phyloP scores from a whole-genome alignment of 2,888 invertebrate species.

The Nipponacmea schrenckii region DNA sequence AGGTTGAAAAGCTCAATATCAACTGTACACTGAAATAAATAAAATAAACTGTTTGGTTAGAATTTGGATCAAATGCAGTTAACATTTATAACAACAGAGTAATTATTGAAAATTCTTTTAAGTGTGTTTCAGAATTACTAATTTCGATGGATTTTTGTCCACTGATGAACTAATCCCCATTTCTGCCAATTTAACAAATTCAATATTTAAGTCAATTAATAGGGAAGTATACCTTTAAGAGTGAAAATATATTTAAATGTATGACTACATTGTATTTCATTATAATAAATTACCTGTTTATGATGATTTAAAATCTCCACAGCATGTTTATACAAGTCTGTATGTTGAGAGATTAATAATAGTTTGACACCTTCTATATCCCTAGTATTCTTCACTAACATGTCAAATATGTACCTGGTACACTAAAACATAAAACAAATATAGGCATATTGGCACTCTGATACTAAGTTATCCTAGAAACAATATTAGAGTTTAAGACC shows the following conservation, averaged over 20 bases:
- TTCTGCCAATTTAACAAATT: too few relatives aligned
- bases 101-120: too few relatives aligned
- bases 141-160: too few relatives aligned
- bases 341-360: conserved; percentile 43
- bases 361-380: conserved; percentile 50
- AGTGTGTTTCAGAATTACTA: too few relatives aligned
- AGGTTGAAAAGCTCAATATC: conserved; percentile 50
- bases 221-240: too few relatives aligned
- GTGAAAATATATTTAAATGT: too few relatives aligned
- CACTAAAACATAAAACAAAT: conserved; percentile 37
- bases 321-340: conserved; percentile 31
- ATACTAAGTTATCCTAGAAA: conserved; percentile 11
- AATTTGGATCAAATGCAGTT: too few relatives aligned
- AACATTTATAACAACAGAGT: too few relatives aligned
- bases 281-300: conserved; percentile 31
- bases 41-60: not conserved
- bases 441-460: conserved; percentile 14
- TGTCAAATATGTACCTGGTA: conserved; percentile 39
- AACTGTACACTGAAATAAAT: conserved; percentile 35
- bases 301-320: conserved; percentile 33
- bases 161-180: too few relatives aligned
- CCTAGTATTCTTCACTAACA: conserved; percentile 34
- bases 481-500: too few relatives aligned
- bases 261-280: too few relatives aligned
- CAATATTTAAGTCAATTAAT: too few relatives aligned